Evolutionary conservation across 2,888 invertebrate species (phyloP).

Genomic region (Branchellion lobata): DNA sequence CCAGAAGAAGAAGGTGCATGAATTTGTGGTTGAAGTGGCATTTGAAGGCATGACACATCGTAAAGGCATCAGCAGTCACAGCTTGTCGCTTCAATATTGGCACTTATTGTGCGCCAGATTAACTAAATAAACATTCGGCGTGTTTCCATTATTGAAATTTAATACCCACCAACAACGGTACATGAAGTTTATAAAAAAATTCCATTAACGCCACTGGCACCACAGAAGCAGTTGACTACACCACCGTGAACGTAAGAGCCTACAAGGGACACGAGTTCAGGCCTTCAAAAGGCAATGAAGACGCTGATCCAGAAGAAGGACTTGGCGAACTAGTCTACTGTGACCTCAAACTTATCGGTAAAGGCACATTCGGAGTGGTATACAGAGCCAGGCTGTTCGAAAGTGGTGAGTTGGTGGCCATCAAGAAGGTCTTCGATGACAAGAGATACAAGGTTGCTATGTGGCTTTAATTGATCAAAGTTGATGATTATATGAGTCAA

Average conservation of each 20-base stretch:
- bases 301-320: constrained; percentile 69
- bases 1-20: constrained; percentile 3
- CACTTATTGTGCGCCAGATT: too few species aligned
- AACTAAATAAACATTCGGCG: too few species aligned
- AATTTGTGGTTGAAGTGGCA: too few species aligned
- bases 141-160: too few species aligned
- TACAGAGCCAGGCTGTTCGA: constrained; percentile 97
- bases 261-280: constrained; percentile 17
- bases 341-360: constrained; percentile 98
- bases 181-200: too few species aligned
- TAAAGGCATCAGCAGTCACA: too few species aligned
- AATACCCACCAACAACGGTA: too few species aligned
- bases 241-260: background rate
- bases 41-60: too few species aligned
- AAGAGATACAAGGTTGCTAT: constrained; percentile 93
- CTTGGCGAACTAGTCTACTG: constrained; percentile 89
- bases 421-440: constrained; percentile 99
- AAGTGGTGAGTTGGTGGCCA: constrained; percentile 94
- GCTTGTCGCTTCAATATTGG: too few species aligned
- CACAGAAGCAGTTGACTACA: background rate
- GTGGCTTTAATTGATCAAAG: too few species aligned
- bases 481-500: background rate
- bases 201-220: too few species aligned
- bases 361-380: constrained; percentile 99
- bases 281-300: constrained; percentile 59